Conservation (phyloP, 2,888 invertebrate species). For the Lithophane socia region DNA sequence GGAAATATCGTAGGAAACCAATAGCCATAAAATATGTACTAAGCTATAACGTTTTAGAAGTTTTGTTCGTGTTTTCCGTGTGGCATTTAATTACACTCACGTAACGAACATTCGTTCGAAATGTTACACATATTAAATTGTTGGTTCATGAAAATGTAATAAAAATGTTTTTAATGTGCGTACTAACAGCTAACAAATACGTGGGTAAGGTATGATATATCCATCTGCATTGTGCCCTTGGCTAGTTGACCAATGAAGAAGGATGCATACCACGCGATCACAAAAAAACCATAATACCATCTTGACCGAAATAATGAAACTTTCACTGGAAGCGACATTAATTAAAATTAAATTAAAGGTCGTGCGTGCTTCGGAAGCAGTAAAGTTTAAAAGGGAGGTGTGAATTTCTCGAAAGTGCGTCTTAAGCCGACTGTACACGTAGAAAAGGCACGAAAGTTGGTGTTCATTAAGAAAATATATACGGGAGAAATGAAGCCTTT, state of each 20-base stretch:
- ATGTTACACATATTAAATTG: conserved; percentile 42
- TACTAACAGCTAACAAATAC: conserved; percentile 30
- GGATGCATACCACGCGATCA: conserved; percentile 38
- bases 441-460: conserved; percentile 11
- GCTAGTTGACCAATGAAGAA: conserved; percentile 1
- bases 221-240: conserved; percentile 42
- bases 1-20: conserved; percentile 15
- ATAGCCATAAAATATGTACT: conserved; percentile 5
- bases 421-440: background rate
- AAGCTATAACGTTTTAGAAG: conserved; percentile 9
- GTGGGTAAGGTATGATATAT: conserved; percentile 25
- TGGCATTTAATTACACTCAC: conserved; percentile 35
- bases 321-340: conserved; percentile 47
- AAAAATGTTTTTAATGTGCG: conserved; percentile 43
- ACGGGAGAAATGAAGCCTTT: background rate
- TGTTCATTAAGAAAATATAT: conserved; percentile 1
- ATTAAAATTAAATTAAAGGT: conserved; percentile 60
- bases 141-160: conserved; percentile 45
- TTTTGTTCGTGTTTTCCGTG: conserved; percentile 29
- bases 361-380: conserved; percentile 49
- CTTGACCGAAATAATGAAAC: conserved; percentile 61
- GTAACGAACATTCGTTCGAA: conserved; percentile 37
- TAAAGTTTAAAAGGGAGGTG: conserved; percentile 47
- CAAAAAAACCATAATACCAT: conserved; percentile 21
- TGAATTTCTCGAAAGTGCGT: conserved; percentile 30